Evolutionary conservation across 2,888 invertebrate species (phyloP), one percentile per base, ranked within the genome.

Genomic region (Merodon equestris): DNA sequence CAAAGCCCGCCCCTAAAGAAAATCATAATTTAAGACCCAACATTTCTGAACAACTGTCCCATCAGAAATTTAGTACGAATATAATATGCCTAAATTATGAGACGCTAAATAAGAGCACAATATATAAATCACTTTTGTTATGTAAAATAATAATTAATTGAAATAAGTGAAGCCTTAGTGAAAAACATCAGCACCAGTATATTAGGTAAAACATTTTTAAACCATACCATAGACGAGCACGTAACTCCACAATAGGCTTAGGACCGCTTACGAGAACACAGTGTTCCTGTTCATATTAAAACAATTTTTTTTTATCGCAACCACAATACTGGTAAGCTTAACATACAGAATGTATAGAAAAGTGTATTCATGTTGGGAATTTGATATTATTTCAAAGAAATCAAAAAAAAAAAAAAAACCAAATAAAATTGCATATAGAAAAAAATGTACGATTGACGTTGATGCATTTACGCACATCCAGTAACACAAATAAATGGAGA

Each of bases 381-480:
- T 27, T 7, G n/a, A n/a, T n/a, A n/a, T n/a, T 38, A 17, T 60
- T 51, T 5, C 12, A 14, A 61, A 63, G n/a, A 13, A 47, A 48
- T 42, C 53, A 42, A 36, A 38, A 18, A 40, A 13, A 47, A 48
- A 9, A 48, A 63, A 13, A 9, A 63, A 13, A 34, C 56, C 15
- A 63, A 27, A 27, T 27, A 4, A 7, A 27, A 4, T 7, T 27
- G 27, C 27, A 27, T 27, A 60, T 36, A 51, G 38, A 54, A 15
- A 34, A 51, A 27, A 34, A 34, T 14, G 51, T 38, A 42, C 70
- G 79, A 73, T 73, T 68, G 77, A 79, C 10, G 79, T 79, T 79
- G 74, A 79, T 79, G 79, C 79, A 79, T 79, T 79, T 68, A 79
- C 79, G 79, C 79, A 79, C 79, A 79, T 63, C 36, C 64, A 54